Percentiles rank a stretch among this genome's conserved stretches.
These are phyloP conservation scores for Mythimna ferrago DNA, from an alignment of 2,888 invertebrate genomes.

Conservation along the genomic window DNA sequence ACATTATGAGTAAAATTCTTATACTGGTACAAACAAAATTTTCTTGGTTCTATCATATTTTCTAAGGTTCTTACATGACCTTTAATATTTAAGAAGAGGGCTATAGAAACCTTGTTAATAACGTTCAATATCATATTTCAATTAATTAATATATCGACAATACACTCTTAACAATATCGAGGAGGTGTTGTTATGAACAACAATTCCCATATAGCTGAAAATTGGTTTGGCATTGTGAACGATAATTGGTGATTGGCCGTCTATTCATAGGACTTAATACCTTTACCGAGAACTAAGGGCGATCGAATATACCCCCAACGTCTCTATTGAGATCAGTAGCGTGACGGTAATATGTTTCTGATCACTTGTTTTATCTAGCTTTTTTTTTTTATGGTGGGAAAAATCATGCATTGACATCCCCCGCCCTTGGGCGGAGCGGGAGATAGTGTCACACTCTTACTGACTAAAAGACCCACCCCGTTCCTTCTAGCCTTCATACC, in stretches of 20 bases:
- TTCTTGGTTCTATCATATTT: neutral
- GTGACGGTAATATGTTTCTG: slow-evolving; percentile 1
- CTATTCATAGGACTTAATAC: slow-evolving; percentile 45
- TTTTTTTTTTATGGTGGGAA: too few relatives aligned
- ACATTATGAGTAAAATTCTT: neutral
- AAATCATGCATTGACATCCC: too few relatives aligned
- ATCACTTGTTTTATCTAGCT: neutral
- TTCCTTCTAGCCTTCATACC: too few relatives aligned
- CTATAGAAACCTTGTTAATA: neutral
- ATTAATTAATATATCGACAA: slow-evolving; percentile 21
- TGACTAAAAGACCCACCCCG: too few relatives aligned
- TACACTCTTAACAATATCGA: slow-evolving; percentile 17
- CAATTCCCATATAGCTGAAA: slow-evolving; percentile 33
- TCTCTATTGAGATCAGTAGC: slow-evolving; percentile 21
- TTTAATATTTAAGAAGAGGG: neutral
- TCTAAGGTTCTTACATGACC: neutral
- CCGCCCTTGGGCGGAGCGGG: too few relatives aligned
- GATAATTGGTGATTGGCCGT: slow-evolving; percentile 48
- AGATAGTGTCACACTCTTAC: too few relatives aligned
- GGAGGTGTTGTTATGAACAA: slow-evolving; percentile 20
- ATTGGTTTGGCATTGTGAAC: slow-evolving; percentile 46
- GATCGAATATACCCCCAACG: slow-evolving; percentile 16
- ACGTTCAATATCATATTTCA: neutral
- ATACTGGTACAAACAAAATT: neutral
- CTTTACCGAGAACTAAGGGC: slow-evolving; percentile 8